Base-by-base conservation (phyloP, 2,888 invertebrate species). In the Chaitophorus viminalis region DNA sequence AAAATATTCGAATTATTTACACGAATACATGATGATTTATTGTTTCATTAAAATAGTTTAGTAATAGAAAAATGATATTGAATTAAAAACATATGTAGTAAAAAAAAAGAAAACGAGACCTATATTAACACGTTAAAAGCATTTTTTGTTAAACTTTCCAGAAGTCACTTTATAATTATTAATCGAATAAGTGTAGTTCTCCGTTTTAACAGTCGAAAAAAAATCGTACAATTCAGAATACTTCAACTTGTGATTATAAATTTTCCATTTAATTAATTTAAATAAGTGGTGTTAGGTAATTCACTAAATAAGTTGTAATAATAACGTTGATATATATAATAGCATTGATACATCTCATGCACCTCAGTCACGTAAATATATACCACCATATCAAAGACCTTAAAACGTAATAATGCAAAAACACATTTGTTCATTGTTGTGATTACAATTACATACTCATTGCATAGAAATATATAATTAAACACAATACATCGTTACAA, bases 201-300 rank as follows among this genome's bases (percentile, higher is more conserved):
- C 78, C 78, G 52, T 33, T 33, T 65, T 9, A 81, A 18, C 29
- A 21, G 29, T 65, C 33, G 36, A 65, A 39, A 68, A 79, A n/a
- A 78, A 33, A 33, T 29, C 1, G 17, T 78, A 36, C 14, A 36
- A 33, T 79, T 36, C 29, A 21, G 14, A n/a, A 60, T 31, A 8
- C 11, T 60, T 79, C 36, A 36, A 60, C 79, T 36, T 46, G 14
- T 31, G 52, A 70, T 39, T 52, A 82, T n/a, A 52, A 52, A 52
- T 72, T 52, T 52, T 31, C 31, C 21, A 25, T 82, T 52, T 52
- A 82, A 82, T 82, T 82, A 82, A 82, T 82, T 72, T 52, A 46
- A 72, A 70, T 72, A 52, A 82, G 52, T 72, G 82, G 52, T 82
- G 52, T 72, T 82, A n/a, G n/a, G n/a, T n/a, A 82, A 82, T 72